These are phyloP conservation scores for Melinaea marsaeus DNA, from an alignment of 2,888 invertebrate genomes.

Conservation along the genomic window DNA sequence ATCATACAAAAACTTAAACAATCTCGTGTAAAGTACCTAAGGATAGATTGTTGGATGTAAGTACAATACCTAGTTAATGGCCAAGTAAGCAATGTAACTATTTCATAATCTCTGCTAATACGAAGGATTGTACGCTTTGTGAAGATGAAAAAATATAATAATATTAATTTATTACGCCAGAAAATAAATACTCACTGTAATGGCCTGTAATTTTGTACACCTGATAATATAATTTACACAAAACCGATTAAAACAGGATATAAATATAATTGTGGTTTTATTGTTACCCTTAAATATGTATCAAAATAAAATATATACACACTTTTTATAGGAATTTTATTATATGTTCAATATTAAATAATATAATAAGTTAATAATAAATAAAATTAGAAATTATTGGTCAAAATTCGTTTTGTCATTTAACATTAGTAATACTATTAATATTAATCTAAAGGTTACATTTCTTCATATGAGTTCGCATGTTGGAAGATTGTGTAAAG, in stretches of 20 bases:
- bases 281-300: constrained; percentile 29
- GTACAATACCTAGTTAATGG: constrained; percentile 58
- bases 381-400: not conserved
- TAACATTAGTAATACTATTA: not conserved
- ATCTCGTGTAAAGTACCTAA: constrained; percentile 53
- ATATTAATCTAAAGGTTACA: constrained; percentile 61
- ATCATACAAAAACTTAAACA: constrained; percentile 36
- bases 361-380: not conserved
- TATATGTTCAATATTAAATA: not conserved
- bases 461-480: constrained; percentile 91
- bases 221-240: constrained; percentile 70
- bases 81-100: constrained; percentile 64
- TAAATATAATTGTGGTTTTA: constrained; percentile 54
- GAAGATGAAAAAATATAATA: constrained; percentile 42
- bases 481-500: constrained; percentile 91
- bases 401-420: not conserved
- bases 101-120: constrained; percentile 53
- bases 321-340: not conserved
- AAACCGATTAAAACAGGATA: constrained; percentile 68
- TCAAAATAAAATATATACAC: not conserved
- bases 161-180: constrained; percentile 55
- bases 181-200: constrained; percentile 64
- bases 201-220: constrained; percentile 76
- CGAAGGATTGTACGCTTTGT: constrained; percentile 55
- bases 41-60: constrained; percentile 51